Conservation (phyloP, 1,140 invertebrate species). For the Drosophila nikananu region DNA sequence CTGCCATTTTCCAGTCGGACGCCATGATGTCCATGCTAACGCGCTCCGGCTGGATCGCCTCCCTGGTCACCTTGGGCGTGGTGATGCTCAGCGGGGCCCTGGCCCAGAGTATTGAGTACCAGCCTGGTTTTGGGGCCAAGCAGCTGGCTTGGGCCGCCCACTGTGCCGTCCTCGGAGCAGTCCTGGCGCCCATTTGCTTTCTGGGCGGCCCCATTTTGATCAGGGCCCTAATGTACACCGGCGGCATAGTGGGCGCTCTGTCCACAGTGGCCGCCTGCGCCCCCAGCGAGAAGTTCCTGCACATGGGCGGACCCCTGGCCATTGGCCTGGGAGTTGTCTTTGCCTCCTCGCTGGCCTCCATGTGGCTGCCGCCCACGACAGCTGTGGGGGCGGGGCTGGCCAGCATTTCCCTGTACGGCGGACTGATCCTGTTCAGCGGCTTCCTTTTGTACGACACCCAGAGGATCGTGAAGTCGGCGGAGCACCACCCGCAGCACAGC, state of each 20-base stretch:
- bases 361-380: slow-evolving; percentile 96
- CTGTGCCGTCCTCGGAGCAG: slow-evolving; percentile 93
- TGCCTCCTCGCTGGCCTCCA: slow-evolving; percentile 94
- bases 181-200: slow-evolving; percentile 96
- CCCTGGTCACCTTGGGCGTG: slow-evolving; percentile 91
- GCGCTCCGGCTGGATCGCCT: slow-evolving; percentile 91
- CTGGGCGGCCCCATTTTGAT: slow-evolving; percentile 95
- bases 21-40: slow-evolving; percentile 90
- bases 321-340: slow-evolving; percentile 98
- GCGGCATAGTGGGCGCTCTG: slow-evolving; percentile 96
- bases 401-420: slow-evolving; percentile 97
- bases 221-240: slow-evolving; percentile 96
- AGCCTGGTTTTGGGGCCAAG: slow-evolving; percentile 94
- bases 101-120: slow-evolving; percentile 91
- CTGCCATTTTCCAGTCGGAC: slow-evolving; percentile 92
- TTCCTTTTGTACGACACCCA: slow-evolving; percentile 99
- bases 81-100: slow-evolving; percentile 96
- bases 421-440: slow-evolving; percentile 95
- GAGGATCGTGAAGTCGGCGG: slow-evolving; percentile 94
- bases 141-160: slow-evolving; percentile 97
- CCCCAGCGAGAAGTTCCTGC: slow-evolving; percentile 97
- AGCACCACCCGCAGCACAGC: slow-evolving; percentile 90
- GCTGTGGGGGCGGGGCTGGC: slow-evolving; percentile 94
- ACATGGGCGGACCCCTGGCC: slow-evolving; percentile 96
- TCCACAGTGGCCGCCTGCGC: slow-evolving; percentile 98